These are phyloP conservation scores for Atta texana DNA, from an alignment of 1,140 invertebrate species.

Conservation along the genomic window DNA sequence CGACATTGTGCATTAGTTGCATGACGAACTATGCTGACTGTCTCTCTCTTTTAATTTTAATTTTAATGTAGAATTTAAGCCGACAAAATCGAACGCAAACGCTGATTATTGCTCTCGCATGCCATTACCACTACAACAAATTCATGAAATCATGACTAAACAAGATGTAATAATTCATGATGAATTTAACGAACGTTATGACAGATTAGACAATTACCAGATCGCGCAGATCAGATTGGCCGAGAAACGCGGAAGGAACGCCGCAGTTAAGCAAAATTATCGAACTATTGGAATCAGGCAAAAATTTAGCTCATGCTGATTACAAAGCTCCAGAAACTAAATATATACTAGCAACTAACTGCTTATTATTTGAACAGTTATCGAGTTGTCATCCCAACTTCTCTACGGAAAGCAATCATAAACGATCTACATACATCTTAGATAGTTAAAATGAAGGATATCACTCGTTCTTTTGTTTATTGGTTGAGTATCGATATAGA, in stretches of 20 bases:
- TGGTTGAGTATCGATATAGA: too few relatives aligned
- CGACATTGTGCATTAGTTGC: too few relatives aligned
- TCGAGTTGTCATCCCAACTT: conserved; percentile 75
- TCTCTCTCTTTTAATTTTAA: too few relatives aligned
- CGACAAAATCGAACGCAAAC: too few relatives aligned
- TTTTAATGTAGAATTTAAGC: too few relatives aligned
- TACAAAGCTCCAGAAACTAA: conserved; percentile 61
- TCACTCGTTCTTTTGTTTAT: conserved; percentile 19
- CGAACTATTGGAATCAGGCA: conserved; percentile 53
- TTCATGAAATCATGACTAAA: too few relatives aligned
- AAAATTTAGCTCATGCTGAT: conserved; percentile 9
- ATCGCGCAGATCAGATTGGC: conserved; percentile 11
- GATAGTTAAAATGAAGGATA: conserved; percentile 2
- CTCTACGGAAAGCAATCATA: neutral
- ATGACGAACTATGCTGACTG: too few relatives aligned
- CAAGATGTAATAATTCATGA: too few relatives aligned
- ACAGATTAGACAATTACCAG: conserved; percentile 62
- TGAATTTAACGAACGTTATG: too few relatives aligned
- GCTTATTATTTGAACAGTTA: conserved; percentile 66
- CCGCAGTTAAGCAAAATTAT: conserved; percentile 59
- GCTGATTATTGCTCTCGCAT: too few relatives aligned
- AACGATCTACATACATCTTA: neutral
- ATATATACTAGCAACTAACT: conserved; percentile 63
- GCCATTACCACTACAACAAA: too few relatives aligned
- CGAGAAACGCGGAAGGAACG: conserved; percentile 60